phyloP scores from a whole-genome alignment of 2,797 vertebrate genomes.

The Hoplostethus mediterraneus region DNA sequence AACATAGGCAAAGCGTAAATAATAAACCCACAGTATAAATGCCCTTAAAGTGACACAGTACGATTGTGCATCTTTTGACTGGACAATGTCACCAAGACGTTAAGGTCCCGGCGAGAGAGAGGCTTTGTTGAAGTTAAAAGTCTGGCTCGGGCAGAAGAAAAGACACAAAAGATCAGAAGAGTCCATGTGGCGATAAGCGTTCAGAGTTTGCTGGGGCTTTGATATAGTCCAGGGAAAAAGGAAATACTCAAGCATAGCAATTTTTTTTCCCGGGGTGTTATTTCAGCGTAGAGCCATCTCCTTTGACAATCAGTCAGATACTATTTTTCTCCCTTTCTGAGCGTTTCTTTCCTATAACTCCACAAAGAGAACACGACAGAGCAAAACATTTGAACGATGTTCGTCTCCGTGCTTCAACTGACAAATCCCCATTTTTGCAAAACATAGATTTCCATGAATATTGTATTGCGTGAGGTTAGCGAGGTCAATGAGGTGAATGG shows the following conservation, averaged over 20 bases:
- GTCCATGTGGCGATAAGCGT: background rate
- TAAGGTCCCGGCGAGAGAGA: background rate
- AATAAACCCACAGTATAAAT: background rate
- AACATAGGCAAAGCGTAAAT: background rate
- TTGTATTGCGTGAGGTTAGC: background rate
- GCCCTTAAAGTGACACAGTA: background rate
- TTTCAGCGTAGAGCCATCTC: constrained; percentile 23
- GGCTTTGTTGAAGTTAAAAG: constrained; percentile 6
- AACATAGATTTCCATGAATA: background rate
- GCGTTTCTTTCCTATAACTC: background rate
- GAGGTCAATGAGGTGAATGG: background rate
- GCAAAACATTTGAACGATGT: background rate
- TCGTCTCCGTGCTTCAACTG: background rate
- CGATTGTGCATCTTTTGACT: constrained; percentile 17
- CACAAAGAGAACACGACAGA: background rate
- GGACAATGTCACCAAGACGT: background rate
- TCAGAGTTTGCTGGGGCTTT: constrained; percentile 25
- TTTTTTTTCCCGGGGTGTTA: constrained; percentile 11
- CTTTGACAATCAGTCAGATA: constrained; percentile 15
- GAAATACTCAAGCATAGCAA: constrained; percentile 14
- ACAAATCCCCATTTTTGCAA: too few relatives aligned
- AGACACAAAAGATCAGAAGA: constrained; percentile 17
- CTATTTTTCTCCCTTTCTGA: background rate
- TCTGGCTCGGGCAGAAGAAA: constrained; percentile 2
- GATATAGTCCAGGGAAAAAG: constrained; percentile 4